Evolutionary conservation across 2,888 invertebrate genomes (phyloP).

Genomic region (Stomorhina lunata): DNA sequence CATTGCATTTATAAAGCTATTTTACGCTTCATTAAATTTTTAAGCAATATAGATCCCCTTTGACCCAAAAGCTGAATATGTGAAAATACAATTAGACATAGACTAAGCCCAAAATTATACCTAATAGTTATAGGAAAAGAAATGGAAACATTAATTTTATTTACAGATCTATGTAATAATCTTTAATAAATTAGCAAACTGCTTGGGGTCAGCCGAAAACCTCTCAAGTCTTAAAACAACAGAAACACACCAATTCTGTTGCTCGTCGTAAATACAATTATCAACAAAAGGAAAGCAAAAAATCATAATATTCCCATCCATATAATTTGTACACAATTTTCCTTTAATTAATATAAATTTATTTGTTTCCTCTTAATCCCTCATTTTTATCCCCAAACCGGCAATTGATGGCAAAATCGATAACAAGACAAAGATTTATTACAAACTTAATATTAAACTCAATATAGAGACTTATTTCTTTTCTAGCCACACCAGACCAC

Average conservation of each 20-base stretch:
- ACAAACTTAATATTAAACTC: conserved; percentile 51
- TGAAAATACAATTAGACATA: too few relatives aligned
- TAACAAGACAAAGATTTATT: conserved; percentile 47
- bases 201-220: not conserved
- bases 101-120: too few relatives aligned
- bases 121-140: too few relatives aligned
- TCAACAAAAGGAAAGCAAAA: not conserved
- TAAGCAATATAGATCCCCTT: too few relatives aligned
- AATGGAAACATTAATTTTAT: too few relatives aligned
- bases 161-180: too few relatives aligned
- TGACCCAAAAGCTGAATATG: too few relatives aligned
- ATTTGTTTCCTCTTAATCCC: conserved; percentile 21
- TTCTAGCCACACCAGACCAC: too few relatives aligned
- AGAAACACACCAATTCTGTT: not conserved
- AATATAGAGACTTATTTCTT: conserved; percentile 15
- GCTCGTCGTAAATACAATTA: not conserved
- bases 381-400: conserved; percentile 4
- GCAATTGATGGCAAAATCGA: conserved; percentile 37
- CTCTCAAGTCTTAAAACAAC: not conserved
- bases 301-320: not conserved
- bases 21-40: too few relatives aligned
- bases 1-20: too few relatives aligned
- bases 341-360: conserved; percentile 47
- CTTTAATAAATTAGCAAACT: not conserved
- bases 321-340: conserved; percentile 35